Base-by-base conservation (phyloP, 2,888 invertebrate genomes). In the Uropetala carovei region DNA sequence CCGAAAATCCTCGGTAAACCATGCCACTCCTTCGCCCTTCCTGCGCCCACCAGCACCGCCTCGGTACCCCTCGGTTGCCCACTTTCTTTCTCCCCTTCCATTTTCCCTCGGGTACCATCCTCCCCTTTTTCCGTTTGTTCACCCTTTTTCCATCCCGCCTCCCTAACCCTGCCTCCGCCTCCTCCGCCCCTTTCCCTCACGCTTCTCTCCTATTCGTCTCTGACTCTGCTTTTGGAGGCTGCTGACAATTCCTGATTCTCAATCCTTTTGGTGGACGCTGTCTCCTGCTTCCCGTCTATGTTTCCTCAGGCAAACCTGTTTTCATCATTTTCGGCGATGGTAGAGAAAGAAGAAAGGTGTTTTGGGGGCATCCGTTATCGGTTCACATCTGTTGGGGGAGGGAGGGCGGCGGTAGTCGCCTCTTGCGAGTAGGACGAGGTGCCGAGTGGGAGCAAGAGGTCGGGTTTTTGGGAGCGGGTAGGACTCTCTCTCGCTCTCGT, bases 321-420 rank as follows among this genome's bases (percentile, higher is more conserved):
- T 89, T 89, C 64, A 58, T 64, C 64, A 89, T 89, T 89, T 89
- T 89, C 89, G 89, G 89, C 59, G 86, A 86, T 86, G 86, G 60
- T 64, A 59, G 89, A 89, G 89, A 68, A 60, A 56, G 59, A 89
- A 89, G 89, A 89, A 89, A 89, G 89, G 89, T 89, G 64, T 89
- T 89, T 89, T 68, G 64, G 89, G 89, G 89, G 64, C 89, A 64
- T 89, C 64, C 64, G 89, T 89, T 86, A 86, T 86, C 86, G 86
- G 59, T 60, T 89, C 60, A 64, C 89, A 89, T 89, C 89, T 89
- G 89, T 89, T 89, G 89, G 89, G n/a, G 56, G 30, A 30, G 64
- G n/a, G 89, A 30, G 22, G 14, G 16, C 18, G 68, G 68, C 18
- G 68, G n/a, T 22, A 68, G 75, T 75, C 22, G 75, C 14, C 60